Percentiles rank a stretch among this genome's conserved stretches.
Evolutionary conservation across 1,140 invertebrate genomes (phyloP).

Genomic region (Drosophila ananassae): DNA sequence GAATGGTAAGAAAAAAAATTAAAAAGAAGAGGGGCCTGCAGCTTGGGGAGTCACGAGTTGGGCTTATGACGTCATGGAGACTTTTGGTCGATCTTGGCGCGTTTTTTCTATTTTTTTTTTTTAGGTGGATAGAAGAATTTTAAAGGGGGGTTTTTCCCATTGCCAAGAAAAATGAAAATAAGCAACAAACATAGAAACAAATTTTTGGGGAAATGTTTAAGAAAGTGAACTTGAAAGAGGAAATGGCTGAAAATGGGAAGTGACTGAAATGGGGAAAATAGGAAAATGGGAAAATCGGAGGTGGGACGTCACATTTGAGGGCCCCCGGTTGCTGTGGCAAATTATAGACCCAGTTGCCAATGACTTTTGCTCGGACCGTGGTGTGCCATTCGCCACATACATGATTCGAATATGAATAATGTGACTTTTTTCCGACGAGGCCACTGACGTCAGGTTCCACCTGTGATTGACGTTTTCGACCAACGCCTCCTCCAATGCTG

Average conservation of each 20-base stretch:
- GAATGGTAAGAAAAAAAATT: slow-evolving; percentile 1
- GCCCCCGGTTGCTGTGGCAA: slow-evolving; percentile 50
- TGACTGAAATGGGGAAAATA: slow-evolving; percentile 31
- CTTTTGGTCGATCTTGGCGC: slow-evolving; percentile 43
- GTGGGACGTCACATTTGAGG: slow-evolving; percentile 20
- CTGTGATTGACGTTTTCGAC: slow-evolving; percentile 67
- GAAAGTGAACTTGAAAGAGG: slow-evolving; percentile 43
- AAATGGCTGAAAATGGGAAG: slow-evolving; percentile 39
- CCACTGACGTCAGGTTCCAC: slow-evolving; percentile 67
- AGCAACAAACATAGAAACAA: slow-evolving; percentile 5
- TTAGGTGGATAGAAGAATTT: slow-evolving; percentile 2
- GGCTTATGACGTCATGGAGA: slow-evolving; percentile 64
- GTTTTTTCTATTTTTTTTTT: slow-evolving; percentile 4
- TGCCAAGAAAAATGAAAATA: slow-evolving; percentile 51
- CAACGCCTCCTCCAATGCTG: slow-evolving; percentile 16
- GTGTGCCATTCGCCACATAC: slow-evolving; percentile 29
- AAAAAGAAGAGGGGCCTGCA: slow-evolving; percentile 24
- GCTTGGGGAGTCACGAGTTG: slow-evolving; percentile 55
- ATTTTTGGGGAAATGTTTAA: slow-evolving; percentile 9
- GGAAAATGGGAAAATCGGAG: slow-evolving; percentile 19
- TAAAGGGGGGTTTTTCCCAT: slow-evolving; percentile 53
- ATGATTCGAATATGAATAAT: slow-evolving; percentile 42
- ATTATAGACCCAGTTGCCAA: slow-evolving; percentile 53
- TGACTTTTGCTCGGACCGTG: slow-evolving; percentile 19
- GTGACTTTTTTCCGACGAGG: slow-evolving; percentile 3